A percentile compares a stretch with the other conserved stretches of the same genome.
Conservation (phyloP, 1,140 invertebrate genomes). For the Ceratoteleas bidentatus region DNA sequence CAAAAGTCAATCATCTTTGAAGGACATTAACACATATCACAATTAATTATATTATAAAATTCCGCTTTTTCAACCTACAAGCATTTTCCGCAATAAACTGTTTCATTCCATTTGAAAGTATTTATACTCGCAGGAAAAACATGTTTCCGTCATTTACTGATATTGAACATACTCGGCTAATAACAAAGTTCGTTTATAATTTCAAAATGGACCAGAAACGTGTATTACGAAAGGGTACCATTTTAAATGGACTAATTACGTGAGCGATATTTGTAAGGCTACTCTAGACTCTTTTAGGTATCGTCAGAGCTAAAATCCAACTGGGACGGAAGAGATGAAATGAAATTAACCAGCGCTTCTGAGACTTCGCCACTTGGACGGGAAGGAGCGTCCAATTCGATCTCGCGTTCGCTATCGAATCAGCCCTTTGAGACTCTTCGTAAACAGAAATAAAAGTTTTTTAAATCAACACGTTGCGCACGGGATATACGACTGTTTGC, state of each 20-base stretch:
- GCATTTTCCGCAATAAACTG: too few relatives aligned
- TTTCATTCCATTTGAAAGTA: too few relatives aligned
- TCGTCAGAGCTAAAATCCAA: conserved; percentile 33
- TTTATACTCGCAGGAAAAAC: too few relatives aligned
- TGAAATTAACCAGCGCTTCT: conserved; percentile 65
- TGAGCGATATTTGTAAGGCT: conserved; percentile 33
- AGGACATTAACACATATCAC: too few relatives aligned
- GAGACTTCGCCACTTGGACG: conserved; percentile 48
- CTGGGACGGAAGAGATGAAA: conserved; percentile 35
- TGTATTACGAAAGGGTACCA: background rate
- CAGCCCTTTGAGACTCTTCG: conserved; percentile 68
- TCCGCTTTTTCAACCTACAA: too few relatives aligned
- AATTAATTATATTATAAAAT: too few relatives aligned
- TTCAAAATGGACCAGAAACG: too few relatives aligned
- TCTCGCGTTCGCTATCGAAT: conserved; percentile 24
- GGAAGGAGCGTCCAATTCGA: conserved; percentile 45
- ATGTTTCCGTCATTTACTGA: too few relatives aligned
- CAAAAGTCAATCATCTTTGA: too few relatives aligned
- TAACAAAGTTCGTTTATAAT: too few relatives aligned
- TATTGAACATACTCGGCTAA: too few relatives aligned
- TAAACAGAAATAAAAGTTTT: conserved; percentile 77
- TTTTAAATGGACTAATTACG: conserved; percentile 30
- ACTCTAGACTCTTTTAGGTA: background rate
- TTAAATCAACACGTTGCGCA: conserved; percentile 73
- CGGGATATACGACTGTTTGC: conserved; percentile 57